Evolutionary conservation across 1,140 invertebrate genomes (phyloP).

Genomic region (Zaprionus camerounensis): DNA sequence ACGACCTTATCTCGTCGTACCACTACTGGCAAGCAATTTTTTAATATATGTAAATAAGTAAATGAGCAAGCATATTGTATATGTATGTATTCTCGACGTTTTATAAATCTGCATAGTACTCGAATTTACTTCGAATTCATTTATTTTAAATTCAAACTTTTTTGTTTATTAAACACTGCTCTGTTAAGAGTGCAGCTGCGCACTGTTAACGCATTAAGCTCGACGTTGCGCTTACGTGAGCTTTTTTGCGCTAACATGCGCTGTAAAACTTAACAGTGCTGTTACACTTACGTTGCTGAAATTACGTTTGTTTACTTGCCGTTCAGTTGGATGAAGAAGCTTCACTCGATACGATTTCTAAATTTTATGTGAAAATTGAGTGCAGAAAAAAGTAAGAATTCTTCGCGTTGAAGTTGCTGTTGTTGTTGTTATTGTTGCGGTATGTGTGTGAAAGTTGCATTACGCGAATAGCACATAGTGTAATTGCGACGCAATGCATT

Average conservation of each 20-base stretch:
- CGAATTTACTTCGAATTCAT: neutral
- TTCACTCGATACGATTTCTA: slow-evolving; percentile 36
- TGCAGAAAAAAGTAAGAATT: slow-evolving; percentile 21
- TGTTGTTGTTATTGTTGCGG: neutral
- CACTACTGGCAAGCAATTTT: slow-evolving; percentile 15
- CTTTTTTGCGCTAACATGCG: slow-evolving; percentile 16
- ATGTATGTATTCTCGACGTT: slow-evolving; percentile 32
- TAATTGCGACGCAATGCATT: slow-evolving; percentile 49
- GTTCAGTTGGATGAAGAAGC: slow-evolving; percentile 38
- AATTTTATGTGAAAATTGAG: neutral
- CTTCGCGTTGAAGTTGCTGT: slow-evolving; percentile 24
- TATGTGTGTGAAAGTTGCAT: slow-evolving; percentile 43
- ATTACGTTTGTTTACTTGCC: slow-evolving; percentile 47
- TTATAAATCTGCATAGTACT: slow-evolving; percentile 44
- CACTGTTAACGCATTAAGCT: neutral
- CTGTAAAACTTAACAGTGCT: slow-evolving; percentile 9
- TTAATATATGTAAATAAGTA: slow-evolving; percentile 19
- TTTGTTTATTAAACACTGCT: neutral
- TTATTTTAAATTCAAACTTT: slow-evolving; percentile 5
- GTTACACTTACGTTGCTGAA: slow-evolving; percentile 10
- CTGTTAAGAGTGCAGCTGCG: neutral
- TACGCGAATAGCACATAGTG: slow-evolving; percentile 24
- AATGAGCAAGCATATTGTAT: slow-evolving; percentile 4
- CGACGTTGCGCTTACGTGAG: neutral
- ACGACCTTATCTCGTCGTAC: neutral